Base-by-base conservation (phyloP, 2,113 vertebrate species). In the Synchiropus splendidus region DNA sequence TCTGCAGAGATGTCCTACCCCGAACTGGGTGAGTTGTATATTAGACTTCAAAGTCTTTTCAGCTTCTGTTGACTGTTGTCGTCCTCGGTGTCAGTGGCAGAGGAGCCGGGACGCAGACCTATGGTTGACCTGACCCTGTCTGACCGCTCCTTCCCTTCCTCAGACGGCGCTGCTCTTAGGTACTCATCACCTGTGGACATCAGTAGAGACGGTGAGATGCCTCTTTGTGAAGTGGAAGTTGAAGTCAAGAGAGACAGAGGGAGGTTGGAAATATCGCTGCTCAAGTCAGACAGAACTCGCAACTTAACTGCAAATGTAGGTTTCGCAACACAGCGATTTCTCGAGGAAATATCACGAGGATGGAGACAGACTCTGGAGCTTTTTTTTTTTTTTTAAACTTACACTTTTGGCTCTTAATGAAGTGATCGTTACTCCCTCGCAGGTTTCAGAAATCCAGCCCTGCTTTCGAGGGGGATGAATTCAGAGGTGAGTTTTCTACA, bases 1-100 rank as follows among this genome's bases (percentile, higher is more conserved):
- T 75, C 79, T 9, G 72, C 67, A 1, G 79, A 85, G 67, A 79
- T 81, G 70, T 43, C 72, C 11, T 83, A 83, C 53, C 39, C 64
- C 14, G 78, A 68, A 54, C 59, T 69, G 15, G 83, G 83, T 86
- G 38, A 78, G 78, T 71, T 18, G 45, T n/a, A n/a, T n/a, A 60
- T 27, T 27, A 4, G 8, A 27, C 4, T 4, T 27, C 21, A 27
- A 27, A 27, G 4, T 8, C 8, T 27, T 27, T 5, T 27, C 21
- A 4, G 21, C 4, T 8, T 5, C 4, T 27, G 21, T 27, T 27
- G 4, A 27, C 14, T 17, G 4, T 33, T 17, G 4, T 33, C 15
- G 4, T 46, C 16, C 27, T 43, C 51, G 82, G 80, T 62, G 2
- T 80, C 72, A 12, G 36, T 17, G 45, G 80, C 83, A 53, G 69